Percentiles rank a stretch among this genome's conserved stretches.
These are phyloP conservation scores for Xestia ashworthii DNA, from an alignment of 2,888 invertebrate species.

Conservation along the genomic window DNA sequence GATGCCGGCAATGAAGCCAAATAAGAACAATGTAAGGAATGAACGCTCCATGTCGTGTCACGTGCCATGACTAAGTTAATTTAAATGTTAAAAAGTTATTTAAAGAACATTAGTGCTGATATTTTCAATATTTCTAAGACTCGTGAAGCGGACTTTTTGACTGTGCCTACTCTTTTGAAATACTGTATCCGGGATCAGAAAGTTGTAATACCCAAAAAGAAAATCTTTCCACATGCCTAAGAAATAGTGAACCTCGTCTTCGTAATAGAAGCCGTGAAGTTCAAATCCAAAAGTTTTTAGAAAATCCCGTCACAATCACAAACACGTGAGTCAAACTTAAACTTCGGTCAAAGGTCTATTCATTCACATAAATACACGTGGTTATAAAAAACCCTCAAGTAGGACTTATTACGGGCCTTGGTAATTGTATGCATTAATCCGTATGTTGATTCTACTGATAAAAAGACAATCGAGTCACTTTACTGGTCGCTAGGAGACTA, in stretches of 20 bases:
- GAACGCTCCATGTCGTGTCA: neutral
- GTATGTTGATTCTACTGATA: conserved; percentile 29
- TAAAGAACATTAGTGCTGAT: neutral
- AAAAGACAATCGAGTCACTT: conserved; percentile 41
- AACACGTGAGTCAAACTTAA: neutral
- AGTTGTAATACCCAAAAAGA: neutral
- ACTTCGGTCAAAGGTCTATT: neutral
- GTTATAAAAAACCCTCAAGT: neutral
- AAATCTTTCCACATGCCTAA: neutral
- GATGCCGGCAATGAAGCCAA: conserved; percentile 39
- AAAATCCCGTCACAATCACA: neutral
- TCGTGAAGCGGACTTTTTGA: neutral
- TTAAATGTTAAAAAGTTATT: neutral
- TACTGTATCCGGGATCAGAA: neutral
- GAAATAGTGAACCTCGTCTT: too few species aligned
- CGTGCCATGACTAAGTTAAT: conserved; percentile 7
- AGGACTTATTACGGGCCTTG: neutral
- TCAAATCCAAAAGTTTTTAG: neutral
- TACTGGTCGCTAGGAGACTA: conserved; percentile 63
- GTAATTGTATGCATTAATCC: conserved; percentile 13
- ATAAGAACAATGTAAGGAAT: conserved; percentile 30
- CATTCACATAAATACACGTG: neutral
- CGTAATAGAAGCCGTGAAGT: too few species aligned
- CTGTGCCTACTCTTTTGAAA: neutral
- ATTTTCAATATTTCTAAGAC: conserved; percentile 7